Conservation (phyloP, 2,113 vertebrate genomes). For the Neolamprologus fasciatus region DNA sequence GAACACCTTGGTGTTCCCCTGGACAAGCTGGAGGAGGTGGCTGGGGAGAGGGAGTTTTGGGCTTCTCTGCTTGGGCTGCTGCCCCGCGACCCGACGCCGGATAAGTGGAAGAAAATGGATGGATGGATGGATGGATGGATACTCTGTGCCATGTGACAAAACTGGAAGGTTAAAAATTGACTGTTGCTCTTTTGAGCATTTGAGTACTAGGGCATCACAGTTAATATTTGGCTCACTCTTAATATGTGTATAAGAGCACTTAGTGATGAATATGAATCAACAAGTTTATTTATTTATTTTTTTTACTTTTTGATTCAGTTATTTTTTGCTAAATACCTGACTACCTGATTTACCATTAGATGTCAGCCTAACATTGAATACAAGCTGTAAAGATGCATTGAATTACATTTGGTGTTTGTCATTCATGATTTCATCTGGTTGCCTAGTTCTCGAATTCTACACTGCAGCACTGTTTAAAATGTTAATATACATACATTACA, state of each 20-base stretch:
- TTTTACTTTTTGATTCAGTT: background rate
- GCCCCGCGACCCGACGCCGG: accelerated
- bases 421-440: background rate
- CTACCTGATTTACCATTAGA: background rate
- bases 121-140: background rate
- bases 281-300: background rate
- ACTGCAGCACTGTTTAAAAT: background rate
- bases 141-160: background rate
- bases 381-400: background rate
- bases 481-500: background rate
- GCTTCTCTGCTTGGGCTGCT: background rate
- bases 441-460: background rate
- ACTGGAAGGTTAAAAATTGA: background rate
- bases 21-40: background rate
- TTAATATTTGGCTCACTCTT: background rate
- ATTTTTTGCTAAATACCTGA: background rate
- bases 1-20: accelerated
- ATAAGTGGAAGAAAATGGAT: accelerated
- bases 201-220: background rate
- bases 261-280: background rate
- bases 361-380: background rate
- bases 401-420: background rate
- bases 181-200: background rate
- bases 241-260: background rate
- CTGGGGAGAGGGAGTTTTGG: background rate